Evolutionary conservation across 2,113 vertebrate genomes (phyloP).

Genomic region (Amazona vittata): DNA sequence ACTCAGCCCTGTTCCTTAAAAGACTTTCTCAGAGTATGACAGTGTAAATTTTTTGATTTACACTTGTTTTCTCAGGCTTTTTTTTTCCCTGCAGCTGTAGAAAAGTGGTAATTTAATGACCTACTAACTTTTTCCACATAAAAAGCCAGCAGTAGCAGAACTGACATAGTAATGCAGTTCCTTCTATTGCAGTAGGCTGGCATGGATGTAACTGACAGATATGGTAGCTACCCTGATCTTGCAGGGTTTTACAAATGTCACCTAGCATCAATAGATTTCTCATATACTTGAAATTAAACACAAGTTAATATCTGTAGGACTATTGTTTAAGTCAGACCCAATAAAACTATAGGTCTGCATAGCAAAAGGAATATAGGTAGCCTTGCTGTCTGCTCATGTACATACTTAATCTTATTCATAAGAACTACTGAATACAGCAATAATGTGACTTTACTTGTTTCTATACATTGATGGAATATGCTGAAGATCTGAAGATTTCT

Average conservation of each 20-base stretch:
- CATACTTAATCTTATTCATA: not conserved
- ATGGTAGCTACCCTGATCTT: not conserved
- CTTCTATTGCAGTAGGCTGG: not conserved
- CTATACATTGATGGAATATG: not conserved
- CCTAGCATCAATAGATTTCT: not conserved
- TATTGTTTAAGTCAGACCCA: not conserved
- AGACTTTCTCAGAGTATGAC: not conserved
- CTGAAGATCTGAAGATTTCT: not conserved
- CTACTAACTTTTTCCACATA: conserved; percentile 7
- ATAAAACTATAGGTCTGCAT: not conserved
- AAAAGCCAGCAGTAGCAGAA: not conserved
- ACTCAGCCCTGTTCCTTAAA: not conserved
- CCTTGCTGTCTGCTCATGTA: not conserved
- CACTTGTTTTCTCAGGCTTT: not conserved
- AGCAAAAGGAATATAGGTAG: not conserved
- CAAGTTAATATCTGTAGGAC: not conserved
- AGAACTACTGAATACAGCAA: not conserved
- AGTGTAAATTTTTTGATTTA: not conserved
- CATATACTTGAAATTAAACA: not conserved
- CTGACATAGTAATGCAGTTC: not conserved
- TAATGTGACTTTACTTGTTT: not conserved
- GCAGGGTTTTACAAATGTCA: not conserved
- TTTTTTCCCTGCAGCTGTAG: not conserved
- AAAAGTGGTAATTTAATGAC: not conserved
- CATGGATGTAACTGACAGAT: not conserved